Percentiles rank a stretch among this genome's conserved stretches.
phyloP scores from a whole-genome alignment of 2,113 vertebrate species.

The Albula goreensis region DNA sequence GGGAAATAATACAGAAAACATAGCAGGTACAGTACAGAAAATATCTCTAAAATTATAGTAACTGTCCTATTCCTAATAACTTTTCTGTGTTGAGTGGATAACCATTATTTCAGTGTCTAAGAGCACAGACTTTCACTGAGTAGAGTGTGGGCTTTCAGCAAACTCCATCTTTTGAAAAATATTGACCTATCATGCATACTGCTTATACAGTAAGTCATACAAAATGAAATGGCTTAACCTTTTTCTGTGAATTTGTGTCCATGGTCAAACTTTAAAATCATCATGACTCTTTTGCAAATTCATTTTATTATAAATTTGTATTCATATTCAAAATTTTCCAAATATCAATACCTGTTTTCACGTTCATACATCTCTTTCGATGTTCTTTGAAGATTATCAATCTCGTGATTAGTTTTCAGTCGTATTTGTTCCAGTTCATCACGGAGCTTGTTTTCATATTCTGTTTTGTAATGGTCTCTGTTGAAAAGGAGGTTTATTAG shows the following conservation, averaged over 20 bases:
- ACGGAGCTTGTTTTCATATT: conserved; percentile 87
- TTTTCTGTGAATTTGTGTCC: background rate
- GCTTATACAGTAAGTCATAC: background rate
- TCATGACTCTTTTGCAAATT: background rate
- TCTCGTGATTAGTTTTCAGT: conserved; percentile 89
- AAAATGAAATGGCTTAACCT: background rate
- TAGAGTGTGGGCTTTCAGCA: background rate
- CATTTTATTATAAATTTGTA: background rate
- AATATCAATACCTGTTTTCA: conserved; percentile 87
- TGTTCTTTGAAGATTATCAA: conserved; percentile 84
- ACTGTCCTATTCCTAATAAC: background rate
- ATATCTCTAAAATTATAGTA: background rate
- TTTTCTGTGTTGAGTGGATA: background rate
- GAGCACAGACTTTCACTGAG: background rate
- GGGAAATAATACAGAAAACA: conserved; percentile 6
- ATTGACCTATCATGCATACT: background rate
- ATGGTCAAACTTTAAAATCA: background rate
- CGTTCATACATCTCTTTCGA: conserved; percentile 97
- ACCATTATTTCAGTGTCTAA: background rate
- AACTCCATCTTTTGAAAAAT: background rate
- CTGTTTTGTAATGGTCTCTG: conserved; percentile 91
- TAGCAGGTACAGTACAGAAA: background rate
- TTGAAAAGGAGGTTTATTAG: conserved; percentile 27
- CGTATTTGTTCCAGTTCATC: conserved; percentile 90
- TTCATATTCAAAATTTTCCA: background rate